phyloP scores from a whole-genome alignment of 2,888 invertebrate genomes.

The Gari tellinella region DNA sequence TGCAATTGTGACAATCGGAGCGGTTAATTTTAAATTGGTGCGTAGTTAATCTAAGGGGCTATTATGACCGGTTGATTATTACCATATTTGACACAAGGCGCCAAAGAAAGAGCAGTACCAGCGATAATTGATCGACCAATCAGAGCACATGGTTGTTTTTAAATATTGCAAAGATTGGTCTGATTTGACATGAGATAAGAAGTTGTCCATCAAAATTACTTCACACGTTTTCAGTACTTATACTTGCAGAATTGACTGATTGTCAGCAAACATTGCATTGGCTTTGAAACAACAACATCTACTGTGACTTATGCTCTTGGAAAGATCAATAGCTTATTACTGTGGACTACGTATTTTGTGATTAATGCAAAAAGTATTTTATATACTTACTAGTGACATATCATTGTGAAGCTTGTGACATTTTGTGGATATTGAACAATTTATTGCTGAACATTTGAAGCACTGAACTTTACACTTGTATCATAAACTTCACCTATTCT shows the following conservation, averaged over 20 bases:
- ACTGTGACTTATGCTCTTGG: too few species aligned
- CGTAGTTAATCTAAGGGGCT: constrained; percentile 56
- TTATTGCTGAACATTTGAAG: too few species aligned
- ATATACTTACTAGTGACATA: too few species aligned
- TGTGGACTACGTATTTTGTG: too few species aligned
- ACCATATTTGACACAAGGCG: constrained; percentile 53
- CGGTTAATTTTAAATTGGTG: constrained; percentile 60
- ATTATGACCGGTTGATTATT: constrained; percentile 54
- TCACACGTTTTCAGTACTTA: constrained; percentile 32
- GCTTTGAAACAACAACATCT: too few species aligned
- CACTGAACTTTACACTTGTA: too few species aligned
- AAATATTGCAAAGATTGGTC: constrained; percentile 2
- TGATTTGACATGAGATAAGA: constrained; percentile 28
- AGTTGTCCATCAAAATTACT: constrained; percentile 19
- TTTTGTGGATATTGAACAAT: too few species aligned
- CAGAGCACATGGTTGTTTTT: constrained; percentile 37
- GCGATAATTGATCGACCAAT: constrained; percentile 57
- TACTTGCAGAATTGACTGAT: background rate
- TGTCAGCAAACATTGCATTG: too few species aligned
- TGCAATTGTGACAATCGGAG: constrained; percentile 47
- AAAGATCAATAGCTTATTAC: too few species aligned
- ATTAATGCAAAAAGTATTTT: too few species aligned
- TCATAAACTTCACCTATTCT: too few species aligned
- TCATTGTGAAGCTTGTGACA: too few species aligned
- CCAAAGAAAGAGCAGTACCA: constrained; percentile 50